Evolutionary conservation across 2,888 invertebrate genomes (phyloP), one percentile per base, ranked within the genome.

Genomic region (Ornithoptera alexandrae): DNA sequence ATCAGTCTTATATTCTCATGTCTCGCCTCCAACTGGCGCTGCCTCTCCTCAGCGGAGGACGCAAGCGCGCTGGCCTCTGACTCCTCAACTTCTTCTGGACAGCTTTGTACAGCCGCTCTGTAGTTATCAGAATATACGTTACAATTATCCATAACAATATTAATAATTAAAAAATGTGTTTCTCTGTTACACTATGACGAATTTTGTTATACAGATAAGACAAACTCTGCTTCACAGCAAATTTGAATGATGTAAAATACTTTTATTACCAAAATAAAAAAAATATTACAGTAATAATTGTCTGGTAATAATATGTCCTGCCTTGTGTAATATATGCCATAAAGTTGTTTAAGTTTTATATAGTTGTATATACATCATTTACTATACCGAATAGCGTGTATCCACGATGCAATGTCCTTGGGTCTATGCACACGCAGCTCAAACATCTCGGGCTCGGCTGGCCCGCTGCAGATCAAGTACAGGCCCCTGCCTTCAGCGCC

Each of bases 361-460:
- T 53, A 22, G 22, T 22, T 22, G 22, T 22, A 53, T 53, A n/a
- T 53, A 1, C 5, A 53, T n/a, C 15, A 15, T 46, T 18, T 50
- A 65, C 12, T n/a, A 50, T 39, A 95, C 94, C 97, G 94, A 78
- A 98, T 96, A 57, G 96, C 95, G 80, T 96, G 95, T 83, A 98
- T 97, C 98, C 98, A 98, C 17, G 94, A 92, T 80, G 96, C 96
- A 82, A 97, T 97, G 79, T 98, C 98, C 85, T 97, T 97, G 46
- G 97, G 97, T 74, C 96, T 95, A 80, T 97, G 97, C 39, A 96
- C 95, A 81, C 98, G 95, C 67, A 99, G 92, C 84, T 98, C 98
- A 84, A 98, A 98, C 98, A 99, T 98, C 93, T 98, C 98, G 0
- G 98, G 98, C 82, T 97, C 97, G 6, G 95, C 94, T 7, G 97